A percentile compares a stretch with the other conserved stretches of the same genome.
Evolutionary conservation across 1,140 invertebrate genomes (phyloP).

Genomic region (Oreohelix idahoensis): DNA sequence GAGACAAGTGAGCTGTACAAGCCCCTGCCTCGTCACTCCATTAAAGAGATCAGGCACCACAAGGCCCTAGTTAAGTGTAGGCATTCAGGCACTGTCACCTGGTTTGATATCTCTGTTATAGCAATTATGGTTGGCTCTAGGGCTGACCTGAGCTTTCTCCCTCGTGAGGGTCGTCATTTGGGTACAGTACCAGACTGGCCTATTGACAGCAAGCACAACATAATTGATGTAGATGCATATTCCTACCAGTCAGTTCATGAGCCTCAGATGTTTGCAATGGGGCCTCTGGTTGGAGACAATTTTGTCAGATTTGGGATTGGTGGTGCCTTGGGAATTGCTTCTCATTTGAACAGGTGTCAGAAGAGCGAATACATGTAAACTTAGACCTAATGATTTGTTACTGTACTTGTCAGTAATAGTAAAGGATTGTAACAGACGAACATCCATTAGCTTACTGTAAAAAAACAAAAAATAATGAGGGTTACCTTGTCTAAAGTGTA

Average conservation of each 20-base stretch:
- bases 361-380: conserved; percentile 20
- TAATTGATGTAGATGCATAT: conserved; percentile 83
- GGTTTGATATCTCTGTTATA: conserved; percentile 80
- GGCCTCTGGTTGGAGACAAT: conserved; percentile 90
- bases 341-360: conserved; percentile 49
- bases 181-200: conserved; percentile 79
- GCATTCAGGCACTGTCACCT: conserved; percentile 68
- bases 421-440: too few species aligned
- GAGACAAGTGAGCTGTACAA: conserved; percentile 79
- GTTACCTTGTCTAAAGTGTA: too few species aligned
- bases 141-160: conserved; percentile 83
- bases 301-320: conserved; percentile 83
- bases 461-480: too few species aligned
- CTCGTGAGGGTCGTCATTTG: conserved; percentile 74
- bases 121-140: conserved; percentile 87
- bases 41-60: conserved; percentile 72
- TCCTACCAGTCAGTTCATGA: conserved; percentile 81
- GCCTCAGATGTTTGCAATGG: conserved; percentile 87
- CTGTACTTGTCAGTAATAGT: too few species aligned
- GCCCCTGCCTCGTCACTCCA: conserved; percentile 79
- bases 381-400: too few species aligned
- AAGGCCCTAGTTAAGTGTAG: conserved; percentile 62
- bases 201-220: conserved; percentile 85
- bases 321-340: conserved; percentile 65
- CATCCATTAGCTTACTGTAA: too few species aligned